Percentiles rank a stretch among this genome's conserved stretches.
Evolutionary conservation across 1,140 invertebrate species (phyloP).

Genomic region (Dendroctonus valens): DNA sequence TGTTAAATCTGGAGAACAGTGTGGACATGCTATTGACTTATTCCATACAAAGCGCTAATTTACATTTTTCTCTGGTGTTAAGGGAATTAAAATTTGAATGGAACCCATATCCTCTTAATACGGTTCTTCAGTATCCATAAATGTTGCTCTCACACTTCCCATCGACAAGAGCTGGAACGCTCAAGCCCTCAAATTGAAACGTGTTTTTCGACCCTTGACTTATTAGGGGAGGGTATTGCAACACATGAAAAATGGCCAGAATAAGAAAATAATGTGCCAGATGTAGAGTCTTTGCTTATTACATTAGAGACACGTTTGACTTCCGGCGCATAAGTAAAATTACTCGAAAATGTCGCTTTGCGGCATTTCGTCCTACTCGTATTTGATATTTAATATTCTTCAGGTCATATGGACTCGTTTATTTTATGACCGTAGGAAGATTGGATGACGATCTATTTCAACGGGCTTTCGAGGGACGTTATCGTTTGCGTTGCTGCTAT

Average conservation of each 20-base stretch:
- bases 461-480: too few species aligned
- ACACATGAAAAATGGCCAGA: slow-evolving; percentile 2
- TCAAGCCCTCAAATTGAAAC: slow-evolving; percentile 1
- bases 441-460: neutral
- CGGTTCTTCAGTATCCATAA: too few species aligned
- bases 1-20: too few species aligned
- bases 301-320: slow-evolving; percentile 25
- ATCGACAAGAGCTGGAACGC: too few species aligned
- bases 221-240: too few species aligned
- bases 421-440: slow-evolving; percentile 8
- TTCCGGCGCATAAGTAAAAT: slow-evolving; percentile 22
- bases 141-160: too few species aligned
- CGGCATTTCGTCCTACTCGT: slow-evolving; percentile 9
- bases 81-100: too few species aligned
- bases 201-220: neutral
- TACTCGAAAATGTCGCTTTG: slow-evolving; percentile 5
- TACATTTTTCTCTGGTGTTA: too few species aligned
- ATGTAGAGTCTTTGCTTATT: slow-evolving; percentile 21
- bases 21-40: too few species aligned
- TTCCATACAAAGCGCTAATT: too few species aligned
- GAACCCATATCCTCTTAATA: too few species aligned
- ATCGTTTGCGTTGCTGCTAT: too few species aligned
- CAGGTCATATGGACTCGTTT: slow-evolving; percentile 14
- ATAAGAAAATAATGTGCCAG: slow-evolving; percentile 10
- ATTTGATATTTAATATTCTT: slow-evolving; percentile 30